phyloP scores from a whole-genome alignment of 2,797 vertebrate species.

The Mormyrus hasselquistii region DNA sequence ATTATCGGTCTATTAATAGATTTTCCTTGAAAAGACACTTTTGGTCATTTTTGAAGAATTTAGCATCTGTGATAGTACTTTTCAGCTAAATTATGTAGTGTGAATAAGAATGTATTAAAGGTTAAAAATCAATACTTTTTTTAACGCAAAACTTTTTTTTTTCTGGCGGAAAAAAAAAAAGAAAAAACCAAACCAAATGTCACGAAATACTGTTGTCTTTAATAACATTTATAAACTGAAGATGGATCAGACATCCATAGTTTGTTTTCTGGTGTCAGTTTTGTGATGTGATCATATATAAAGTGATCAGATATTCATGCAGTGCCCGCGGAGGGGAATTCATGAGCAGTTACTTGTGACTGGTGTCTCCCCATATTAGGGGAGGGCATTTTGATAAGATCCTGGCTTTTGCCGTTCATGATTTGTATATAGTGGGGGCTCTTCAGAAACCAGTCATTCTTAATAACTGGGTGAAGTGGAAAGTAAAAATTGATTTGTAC shows the following conservation, averaged over 20 bases:
- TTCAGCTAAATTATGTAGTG: not conserved
- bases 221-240: not conserved
- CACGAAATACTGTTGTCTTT: not conserved
- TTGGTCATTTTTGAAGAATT: not conserved
- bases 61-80: not conserved
- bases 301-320: not conserved
- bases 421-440: not conserved
- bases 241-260: not conserved
- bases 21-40: not conserved
- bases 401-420: not conserved
- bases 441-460: not conserved
- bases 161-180: fast-evolving
- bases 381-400: not conserved
- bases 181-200: not conserved
- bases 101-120: not conserved
- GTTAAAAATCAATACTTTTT: not conserved
- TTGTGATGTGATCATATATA: not conserved
- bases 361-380: not conserved
- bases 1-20: not conserved
- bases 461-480: not conserved
- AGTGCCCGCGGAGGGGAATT: not conserved
- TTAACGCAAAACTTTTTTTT: not conserved
- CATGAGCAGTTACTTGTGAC: not conserved
- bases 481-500: slow-evolving; percentile 18
- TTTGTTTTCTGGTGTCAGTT: not conserved